Percentiles rank a stretch among this genome's conserved stretches.
These are phyloP conservation scores for Cygnus olor DNA, from an alignment of 2,797 vertebrate genomes.

Conservation along the genomic window DNA sequence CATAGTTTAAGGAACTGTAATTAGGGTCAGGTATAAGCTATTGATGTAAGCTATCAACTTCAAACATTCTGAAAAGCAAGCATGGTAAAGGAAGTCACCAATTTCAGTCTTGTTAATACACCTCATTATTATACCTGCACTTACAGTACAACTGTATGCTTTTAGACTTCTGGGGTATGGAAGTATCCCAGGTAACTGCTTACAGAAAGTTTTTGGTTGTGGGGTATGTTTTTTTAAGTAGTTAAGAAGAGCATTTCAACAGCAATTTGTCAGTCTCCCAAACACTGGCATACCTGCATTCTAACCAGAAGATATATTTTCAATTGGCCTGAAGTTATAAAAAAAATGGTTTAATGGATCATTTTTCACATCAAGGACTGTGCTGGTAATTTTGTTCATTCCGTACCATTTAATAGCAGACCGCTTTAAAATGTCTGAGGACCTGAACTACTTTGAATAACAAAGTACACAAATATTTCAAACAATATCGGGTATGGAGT, in stretches of 20 bases:
- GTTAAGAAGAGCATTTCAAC: background rate
- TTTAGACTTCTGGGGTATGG: background rate
- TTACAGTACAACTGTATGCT: background rate
- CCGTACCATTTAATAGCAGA: background rate
- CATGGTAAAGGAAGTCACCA: background rate
- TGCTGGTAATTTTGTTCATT: background rate
- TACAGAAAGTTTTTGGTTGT: background rate
- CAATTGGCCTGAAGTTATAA: background rate
- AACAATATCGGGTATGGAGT: accelerated
- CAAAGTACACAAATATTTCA: background rate
- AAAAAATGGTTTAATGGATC: background rate
- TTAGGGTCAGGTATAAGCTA: background rate
- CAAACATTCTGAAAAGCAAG: background rate
- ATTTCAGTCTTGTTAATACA: background rate
- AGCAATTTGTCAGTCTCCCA: background rate
- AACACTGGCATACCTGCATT: background rate
- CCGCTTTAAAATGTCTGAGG: background rate
- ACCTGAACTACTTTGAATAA: background rate
- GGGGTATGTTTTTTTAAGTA: background rate
- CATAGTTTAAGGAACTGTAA: background rate
- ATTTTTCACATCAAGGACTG: background rate
- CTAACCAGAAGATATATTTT: background rate
- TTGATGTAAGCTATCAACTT: background rate
- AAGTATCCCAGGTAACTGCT: background rate
- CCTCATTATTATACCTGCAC: background rate